Percentiles rank a stretch among this genome's conserved stretches.
Conservation (phyloP, 2,113 vertebrate genomes). For the Hippocampus barbouri region DNA sequence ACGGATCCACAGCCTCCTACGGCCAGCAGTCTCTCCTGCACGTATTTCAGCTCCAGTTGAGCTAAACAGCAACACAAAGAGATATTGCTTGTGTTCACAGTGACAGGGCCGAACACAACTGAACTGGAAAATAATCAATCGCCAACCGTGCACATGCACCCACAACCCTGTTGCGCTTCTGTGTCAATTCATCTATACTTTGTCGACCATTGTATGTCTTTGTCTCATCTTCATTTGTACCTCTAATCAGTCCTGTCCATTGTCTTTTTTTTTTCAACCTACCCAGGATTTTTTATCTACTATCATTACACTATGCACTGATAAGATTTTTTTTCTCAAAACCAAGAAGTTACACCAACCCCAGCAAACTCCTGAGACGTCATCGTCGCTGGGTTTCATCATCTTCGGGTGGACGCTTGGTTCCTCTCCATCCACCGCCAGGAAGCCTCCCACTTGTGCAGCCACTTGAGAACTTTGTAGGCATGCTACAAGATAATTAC, state of each 20-base stretch:
- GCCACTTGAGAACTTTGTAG: background rate
- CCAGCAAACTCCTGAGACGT: background rate
- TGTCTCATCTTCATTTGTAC: background rate
- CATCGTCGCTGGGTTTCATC: background rate
- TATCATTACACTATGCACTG: background rate
- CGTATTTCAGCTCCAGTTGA: slow-evolving; percentile 4
- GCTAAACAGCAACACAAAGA: slow-evolving; percentile 3
- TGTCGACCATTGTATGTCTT: no score
- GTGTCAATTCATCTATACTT: no score
- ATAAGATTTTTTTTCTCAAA: background rate
- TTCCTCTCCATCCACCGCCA: background rate
- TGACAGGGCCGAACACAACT: no score
- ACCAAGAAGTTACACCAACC: background rate
- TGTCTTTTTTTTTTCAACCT: background rate
- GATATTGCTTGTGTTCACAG: background rate
- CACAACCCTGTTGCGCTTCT: no score
- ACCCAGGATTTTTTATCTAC: no score
- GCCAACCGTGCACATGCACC: no score
- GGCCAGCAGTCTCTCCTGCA: background rate
- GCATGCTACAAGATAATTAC: background rate
- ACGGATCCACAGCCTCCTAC: slow-evolving; percentile 23
- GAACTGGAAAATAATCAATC: no score
- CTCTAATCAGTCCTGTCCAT: background rate
- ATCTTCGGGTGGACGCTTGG: no score
- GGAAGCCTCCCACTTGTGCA: background rate